Evolutionary conservation across 1,140 invertebrate species (phyloP), one percentile per base, ranked within the genome.

Genomic region (Tribolium madens): DNA sequence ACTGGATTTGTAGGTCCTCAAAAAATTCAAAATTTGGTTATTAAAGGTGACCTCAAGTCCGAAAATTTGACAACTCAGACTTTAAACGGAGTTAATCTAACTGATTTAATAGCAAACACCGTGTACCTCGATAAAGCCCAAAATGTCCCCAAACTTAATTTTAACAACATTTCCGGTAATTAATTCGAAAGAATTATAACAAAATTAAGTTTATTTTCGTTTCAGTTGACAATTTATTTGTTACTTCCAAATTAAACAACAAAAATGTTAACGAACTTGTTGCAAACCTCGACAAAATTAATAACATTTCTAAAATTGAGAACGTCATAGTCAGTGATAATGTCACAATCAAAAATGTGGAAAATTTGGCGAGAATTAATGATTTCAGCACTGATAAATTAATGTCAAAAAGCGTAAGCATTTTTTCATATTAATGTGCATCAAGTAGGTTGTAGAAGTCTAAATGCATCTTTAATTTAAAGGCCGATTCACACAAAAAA

Each of bases 311-410:
- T 4, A 26, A 52, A 13, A 31, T 74, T 10, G 14, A 53, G 2
- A n/a, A 77, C 12, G 10, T 50, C 10, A 9, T 46, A 12, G 12
- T 84, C 10, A 79, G 74, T 7, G 81, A 81, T 47, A 81, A 83
- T 73, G 53, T 81, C 21, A 79, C 70, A 18, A 73, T 83, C 7
- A 70, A 69, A 15, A 80, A 81, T 64, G 47, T 80, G 10, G 5
- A 69, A 12, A 75, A 80, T 68, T 46, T 84, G 3, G 76, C 73
- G n/a, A 80, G 70, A 48, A 81, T 84, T 42, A 83, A 84, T 72
- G 71, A 69, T 14, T 64, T 80, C 9, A 52, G 81, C 50, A 76
- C 80, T 48, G 60, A 78, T 0, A 50, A 75, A 10, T 48, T 83
- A 52, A 60, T 42, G 15, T 21, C 3, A 76, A 31, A 60, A 53